Percentiles rank a stretch among this genome's conserved stretches.
phyloP scores from a whole-genome alignment of 1,140 invertebrate genomes.

The Pseudomyrmex dendroicus region DNA sequence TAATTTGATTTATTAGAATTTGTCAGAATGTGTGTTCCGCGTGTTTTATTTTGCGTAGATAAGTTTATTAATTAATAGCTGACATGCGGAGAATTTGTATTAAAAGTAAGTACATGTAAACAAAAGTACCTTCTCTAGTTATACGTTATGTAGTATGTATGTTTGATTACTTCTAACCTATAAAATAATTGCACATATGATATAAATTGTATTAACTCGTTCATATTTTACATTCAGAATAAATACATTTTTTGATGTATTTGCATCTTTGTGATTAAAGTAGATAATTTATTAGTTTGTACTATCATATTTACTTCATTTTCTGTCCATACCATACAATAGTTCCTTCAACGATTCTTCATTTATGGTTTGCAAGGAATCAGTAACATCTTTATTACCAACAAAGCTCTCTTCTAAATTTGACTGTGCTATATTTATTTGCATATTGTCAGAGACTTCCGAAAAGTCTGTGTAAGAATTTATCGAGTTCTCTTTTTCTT shows the following conservation, averaged over 20 bases:
- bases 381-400: constrained; percentile 57
- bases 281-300: constrained; percentile 18
- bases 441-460: constrained; percentile 48
- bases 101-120: neutral
- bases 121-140: neutral
- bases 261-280: constrained; percentile 27
- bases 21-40: no score
- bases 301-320: constrained; percentile 66
- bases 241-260: neutral
- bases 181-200: constrained; percentile 1
- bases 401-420: constrained; percentile 62
- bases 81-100: neutral
- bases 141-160: neutral
- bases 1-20: no score
- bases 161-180: neutral
- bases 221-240: constrained; percentile 23
- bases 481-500: constrained; percentile 61
- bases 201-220: neutral
- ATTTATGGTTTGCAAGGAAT: constrained; percentile 84
- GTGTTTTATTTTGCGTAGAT: no score
- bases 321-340: constrained; percentile 81
- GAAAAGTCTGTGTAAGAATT: constrained; percentile 54
- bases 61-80: no score
- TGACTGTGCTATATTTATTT: constrained; percentile 55
- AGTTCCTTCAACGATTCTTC: constrained; percentile 85